Evolutionary conservation across 2,797 vertebrate species (phyloP).

Genomic region (Oryzias sinensis): DNA sequence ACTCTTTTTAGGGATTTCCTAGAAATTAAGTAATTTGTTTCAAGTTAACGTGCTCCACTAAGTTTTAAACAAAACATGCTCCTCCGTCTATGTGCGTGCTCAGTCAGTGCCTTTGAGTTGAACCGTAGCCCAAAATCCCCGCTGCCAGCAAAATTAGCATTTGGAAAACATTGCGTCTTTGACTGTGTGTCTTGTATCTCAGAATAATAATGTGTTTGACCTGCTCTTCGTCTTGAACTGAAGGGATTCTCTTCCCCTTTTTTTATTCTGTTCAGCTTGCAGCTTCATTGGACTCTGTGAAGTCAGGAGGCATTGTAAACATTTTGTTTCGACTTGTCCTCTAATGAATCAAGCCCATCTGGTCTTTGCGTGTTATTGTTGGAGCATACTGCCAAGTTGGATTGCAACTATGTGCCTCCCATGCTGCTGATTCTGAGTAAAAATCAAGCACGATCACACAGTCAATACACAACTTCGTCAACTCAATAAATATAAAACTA

Average conservation of each 20-base stretch:
- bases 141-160: slow-evolving; percentile 51
- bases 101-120: slow-evolving; percentile 35
- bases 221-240: slow-evolving; percentile 63
- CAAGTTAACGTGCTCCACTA: slow-evolving; percentile 4
- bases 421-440: too few relatives aligned
- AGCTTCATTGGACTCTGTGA: background rate
- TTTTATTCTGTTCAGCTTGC: background rate
- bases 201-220: slow-evolving; percentile 59
- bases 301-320: background rate
- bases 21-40: slow-evolving; percentile 5
- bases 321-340: background rate
- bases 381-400: background rate
- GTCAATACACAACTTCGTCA: background rate
- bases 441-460: background rate
- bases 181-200: slow-evolving; percentile 30
- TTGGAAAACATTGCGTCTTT: slow-evolving; percentile 34
- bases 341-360: background rate
- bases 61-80: slow-evolving; percentile 18
- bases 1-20: background rate
- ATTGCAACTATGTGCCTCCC: background rate
- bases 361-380: background rate
- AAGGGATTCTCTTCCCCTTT: slow-evolving; percentile 17
- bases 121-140: slow-evolving; percentile 26
- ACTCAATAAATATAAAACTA: background rate
- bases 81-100: slow-evolving; percentile 22